Base-by-base conservation (phyloP, 2,113 vertebrate species). In the Phalacrocorax brasilianus region DNA sequence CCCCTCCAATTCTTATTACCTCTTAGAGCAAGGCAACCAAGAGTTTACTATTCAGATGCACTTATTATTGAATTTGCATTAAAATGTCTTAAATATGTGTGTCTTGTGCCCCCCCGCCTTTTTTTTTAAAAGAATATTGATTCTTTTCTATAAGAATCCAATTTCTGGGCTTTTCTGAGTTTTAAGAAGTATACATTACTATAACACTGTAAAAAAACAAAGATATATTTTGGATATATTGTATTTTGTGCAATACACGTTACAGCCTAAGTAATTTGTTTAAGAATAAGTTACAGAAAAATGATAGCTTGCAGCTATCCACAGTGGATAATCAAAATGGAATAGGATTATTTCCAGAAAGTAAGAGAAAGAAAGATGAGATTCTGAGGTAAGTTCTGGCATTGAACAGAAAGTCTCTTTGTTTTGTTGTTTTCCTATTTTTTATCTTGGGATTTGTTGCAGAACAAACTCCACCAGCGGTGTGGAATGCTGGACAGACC, bases 51-150 rank as follows among this genome's bases (percentile, higher is more conserved):
- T 65, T 70, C 49, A 75, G 61, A 22, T 82, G 4, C 28, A 44
- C 13, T 75, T 56, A 14, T 47, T 53, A 56, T 6, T 68, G 5
- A 78, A 86, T 67, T 23, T 59, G 24, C 27, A 59, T 6, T 26
- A 18, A 49, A 0, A 2, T 61, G 55, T 65, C 40, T 58, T 58
- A 56, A 45, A 40, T 9, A 38, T 5, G 1, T 49, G 16, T 38
- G 7, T n/a, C 3, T 15, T 3, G 0, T 18, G 5, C 15, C 6
- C 7, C 2, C 3, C 9, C 8, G 3, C 32, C 32, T 28, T 30
- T 65, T 26, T 47, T 18, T 47, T 26, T 1, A 33, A 16, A 63
- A 55, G 9, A 67, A 8, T 22, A 32, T 45, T 35, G 2, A 30
- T 44, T 59, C 2, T 83, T 80, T 70, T 49, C 14, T 66, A 6